These are phyloP conservation scores for Apamea anceps DNA, from an alignment of 2,888 invertebrate genomes.

Conservation along the genomic window DNA sequence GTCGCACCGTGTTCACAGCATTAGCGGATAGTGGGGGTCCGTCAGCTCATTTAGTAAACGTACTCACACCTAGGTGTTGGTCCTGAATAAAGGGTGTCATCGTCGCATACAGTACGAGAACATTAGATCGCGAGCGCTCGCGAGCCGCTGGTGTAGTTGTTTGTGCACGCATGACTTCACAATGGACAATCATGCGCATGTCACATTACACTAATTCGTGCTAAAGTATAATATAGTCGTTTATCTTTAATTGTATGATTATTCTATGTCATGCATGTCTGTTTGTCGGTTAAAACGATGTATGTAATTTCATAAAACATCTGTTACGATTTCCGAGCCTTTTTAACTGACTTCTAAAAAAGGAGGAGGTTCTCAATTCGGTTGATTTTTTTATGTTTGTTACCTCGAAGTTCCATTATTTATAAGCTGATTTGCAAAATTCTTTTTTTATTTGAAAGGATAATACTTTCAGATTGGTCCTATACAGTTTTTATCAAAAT, in stretches of 20 bases:
- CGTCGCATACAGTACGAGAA: neutral
- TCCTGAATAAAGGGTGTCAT: neutral
- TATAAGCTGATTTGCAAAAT: too few species aligned
- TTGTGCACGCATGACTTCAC: constrained; percentile 11
- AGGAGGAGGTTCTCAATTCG: too few species aligned
- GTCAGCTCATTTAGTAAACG: neutral
- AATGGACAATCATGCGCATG: constrained; percentile 22
- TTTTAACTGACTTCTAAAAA: neutral
- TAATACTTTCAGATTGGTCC: too few species aligned
- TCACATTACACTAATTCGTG: constrained; percentile 30
- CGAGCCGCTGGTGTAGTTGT: neutral
- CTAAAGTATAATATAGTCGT: neutral
- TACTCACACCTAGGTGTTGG: too few species aligned
- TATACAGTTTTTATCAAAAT: too few species aligned
- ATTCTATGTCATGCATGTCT: neutral
- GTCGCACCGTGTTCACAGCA: neutral
- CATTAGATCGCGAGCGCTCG: constrained; percentile 3
- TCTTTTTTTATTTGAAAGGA: too few species aligned
- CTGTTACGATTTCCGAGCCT: too few species aligned
- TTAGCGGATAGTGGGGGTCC: neutral
- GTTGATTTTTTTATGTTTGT: too few species aligned
- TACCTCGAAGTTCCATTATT: too few species aligned
- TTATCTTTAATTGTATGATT: constrained; percentile 18
- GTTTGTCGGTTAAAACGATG: neutral
- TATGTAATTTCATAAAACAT: neutral